Conservation (phyloP, 2,888 invertebrate species). For the Pachliopta kotzebuea region DNA sequence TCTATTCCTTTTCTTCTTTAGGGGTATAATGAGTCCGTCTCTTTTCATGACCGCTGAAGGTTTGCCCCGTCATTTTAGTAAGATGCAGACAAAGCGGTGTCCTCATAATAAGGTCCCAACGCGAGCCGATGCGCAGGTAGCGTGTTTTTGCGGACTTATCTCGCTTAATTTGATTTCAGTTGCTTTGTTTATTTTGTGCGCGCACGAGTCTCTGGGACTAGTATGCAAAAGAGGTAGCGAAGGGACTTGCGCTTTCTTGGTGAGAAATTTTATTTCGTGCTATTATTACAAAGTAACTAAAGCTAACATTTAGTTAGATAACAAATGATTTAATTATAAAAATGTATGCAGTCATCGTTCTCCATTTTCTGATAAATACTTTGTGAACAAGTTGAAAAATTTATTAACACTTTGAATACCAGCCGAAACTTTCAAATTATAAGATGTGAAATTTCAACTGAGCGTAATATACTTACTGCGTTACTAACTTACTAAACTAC, state of each 20-base stretch:
- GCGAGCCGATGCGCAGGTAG: slow-evolving; percentile 65
- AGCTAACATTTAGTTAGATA: not conserved
- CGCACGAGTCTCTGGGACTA: slow-evolving; percentile 48
- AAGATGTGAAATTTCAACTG: too few species aligned
- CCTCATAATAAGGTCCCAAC: slow-evolving; percentile 50
- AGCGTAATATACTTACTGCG: too few species aligned
- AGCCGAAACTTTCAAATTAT: too few species aligned
- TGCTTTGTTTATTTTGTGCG: slow-evolving; percentile 56
- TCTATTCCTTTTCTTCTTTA: slow-evolving; percentile 51
- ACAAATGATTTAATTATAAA: not conserved
- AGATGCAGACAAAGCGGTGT: slow-evolving; percentile 43
- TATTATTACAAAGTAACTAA: not conserved
- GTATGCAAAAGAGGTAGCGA: slow-evolving; percentile 39
- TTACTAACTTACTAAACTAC: too few species aligned
- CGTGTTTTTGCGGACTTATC: slow-evolving; percentile 65
- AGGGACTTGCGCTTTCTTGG: not conserved
- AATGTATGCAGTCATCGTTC: not conserved
- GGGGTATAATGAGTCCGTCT: slow-evolving; percentile 46
- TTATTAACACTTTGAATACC: too few species aligned
- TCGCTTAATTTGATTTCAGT: slow-evolving; percentile 58
- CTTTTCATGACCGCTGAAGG: slow-evolving; percentile 41
- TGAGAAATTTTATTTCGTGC: not conserved
- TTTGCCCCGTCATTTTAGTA: slow-evolving; percentile 47
- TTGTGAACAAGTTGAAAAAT: too few species aligned
- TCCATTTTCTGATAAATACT: not conserved